Conservation (phyloP, 2,888 invertebrate species). For the Acronicta leporina region DNA sequence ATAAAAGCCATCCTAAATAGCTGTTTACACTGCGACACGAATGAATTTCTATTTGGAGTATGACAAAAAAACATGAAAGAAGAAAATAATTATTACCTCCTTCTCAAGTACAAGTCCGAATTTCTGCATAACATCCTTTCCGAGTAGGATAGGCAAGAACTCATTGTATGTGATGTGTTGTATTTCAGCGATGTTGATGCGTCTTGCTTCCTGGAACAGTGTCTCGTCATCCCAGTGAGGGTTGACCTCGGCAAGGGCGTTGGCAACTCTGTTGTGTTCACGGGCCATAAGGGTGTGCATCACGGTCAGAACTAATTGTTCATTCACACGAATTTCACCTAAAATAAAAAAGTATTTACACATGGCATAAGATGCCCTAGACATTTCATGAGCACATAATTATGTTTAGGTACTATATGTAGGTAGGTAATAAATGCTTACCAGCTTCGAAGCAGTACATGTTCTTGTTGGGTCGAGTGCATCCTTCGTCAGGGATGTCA, state of each 20-base stretch:
- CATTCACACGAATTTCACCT: constrained; percentile 97
- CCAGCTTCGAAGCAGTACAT: constrained; percentile 98
- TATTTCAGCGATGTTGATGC: constrained; percentile 95
- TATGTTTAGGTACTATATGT: too few relatives aligned
- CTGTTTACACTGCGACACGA: too few relatives aligned
- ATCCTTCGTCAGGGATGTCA: constrained; percentile 97
- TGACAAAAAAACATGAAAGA: too few relatives aligned
- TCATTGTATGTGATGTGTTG: constrained; percentile 97
- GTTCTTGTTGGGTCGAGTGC: constrained; percentile 95
- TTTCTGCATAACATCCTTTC: constrained; percentile 97
- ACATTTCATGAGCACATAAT: too few relatives aligned
- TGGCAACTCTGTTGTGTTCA: constrained; percentile 96
- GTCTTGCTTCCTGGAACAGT: constrained; percentile 95
- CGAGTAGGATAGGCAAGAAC: constrained; percentile 95
- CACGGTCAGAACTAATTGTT: constrained; percentile 95
- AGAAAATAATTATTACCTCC: constrained; percentile 83
- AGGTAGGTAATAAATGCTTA: constrained; percentile 67
- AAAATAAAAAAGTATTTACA: constrained; percentile 43
- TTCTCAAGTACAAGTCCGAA: constrained; percentile 95
- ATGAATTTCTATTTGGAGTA: too few relatives aligned
- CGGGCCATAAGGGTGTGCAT: constrained; percentile 97
- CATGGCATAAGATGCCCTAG: too few relatives aligned
- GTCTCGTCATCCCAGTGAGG: constrained; percentile 98
- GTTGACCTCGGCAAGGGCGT: constrained; percentile 93
- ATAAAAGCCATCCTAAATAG: too few relatives aligned